phyloP scores from a whole-genome alignment of 2,888 invertebrate species.

The Teleiodes luculella region DNA sequence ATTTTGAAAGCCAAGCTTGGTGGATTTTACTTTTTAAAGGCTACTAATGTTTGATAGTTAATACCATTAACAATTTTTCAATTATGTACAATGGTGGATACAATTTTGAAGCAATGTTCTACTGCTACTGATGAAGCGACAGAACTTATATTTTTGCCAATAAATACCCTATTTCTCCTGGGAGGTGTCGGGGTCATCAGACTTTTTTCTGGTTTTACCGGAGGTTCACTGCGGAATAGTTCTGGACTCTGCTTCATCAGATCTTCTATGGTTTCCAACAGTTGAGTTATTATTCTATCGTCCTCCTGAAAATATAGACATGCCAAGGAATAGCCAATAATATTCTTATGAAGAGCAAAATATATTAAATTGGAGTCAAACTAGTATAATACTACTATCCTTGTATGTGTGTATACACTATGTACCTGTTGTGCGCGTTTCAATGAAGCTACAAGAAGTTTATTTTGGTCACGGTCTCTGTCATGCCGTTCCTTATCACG shows the following conservation, averaged over 20 bases:
- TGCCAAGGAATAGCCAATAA: neutral
- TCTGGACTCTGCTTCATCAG: constrained; percentile 88
- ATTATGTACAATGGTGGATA: constrained; percentile 18
- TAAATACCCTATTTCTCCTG: constrained; percentile 79
- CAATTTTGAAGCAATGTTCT: neutral
- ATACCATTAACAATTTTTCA: no score
- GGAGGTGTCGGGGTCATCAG: constrained; percentile 84
- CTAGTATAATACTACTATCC: no score
- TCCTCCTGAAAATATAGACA: constrained; percentile 75
- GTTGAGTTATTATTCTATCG: constrained; percentile 83
- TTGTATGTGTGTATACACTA: no score
- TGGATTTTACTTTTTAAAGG: no score
- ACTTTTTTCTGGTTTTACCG: constrained; percentile 62
- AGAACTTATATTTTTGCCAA: neutral
- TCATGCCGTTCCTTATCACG: constrained; percentile 92
- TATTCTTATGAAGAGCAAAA: no score
- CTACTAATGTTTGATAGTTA: no score
- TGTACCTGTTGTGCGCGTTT: constrained; percentile 74
- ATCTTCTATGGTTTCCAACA: constrained; percentile 89
- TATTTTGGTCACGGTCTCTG: constrained; percentile 84
- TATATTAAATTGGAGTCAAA: no score
- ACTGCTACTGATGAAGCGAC: neutral
- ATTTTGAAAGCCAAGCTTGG: neutral
- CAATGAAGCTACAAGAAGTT: constrained; percentile 65
- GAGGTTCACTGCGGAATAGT: constrained; percentile 59